Conservation (phyloP, 2,797 vertebrate species). For the Cirrhinus molitorella region DNA sequence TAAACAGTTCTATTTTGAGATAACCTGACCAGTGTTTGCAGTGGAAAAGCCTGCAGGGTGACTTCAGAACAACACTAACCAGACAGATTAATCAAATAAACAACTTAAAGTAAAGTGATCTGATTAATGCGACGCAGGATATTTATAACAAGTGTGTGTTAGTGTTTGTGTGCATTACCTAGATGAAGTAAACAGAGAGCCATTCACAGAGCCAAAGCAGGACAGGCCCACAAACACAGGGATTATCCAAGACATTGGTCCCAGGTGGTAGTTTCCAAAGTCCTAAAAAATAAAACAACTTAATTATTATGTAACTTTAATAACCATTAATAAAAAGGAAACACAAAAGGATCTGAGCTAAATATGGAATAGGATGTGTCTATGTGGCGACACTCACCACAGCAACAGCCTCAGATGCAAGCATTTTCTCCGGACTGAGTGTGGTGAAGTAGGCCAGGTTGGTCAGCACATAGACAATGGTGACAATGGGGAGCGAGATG, state of each 20-base stretch:
- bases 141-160: slow-evolving; percentile 14
- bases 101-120: slow-evolving; percentile 25
- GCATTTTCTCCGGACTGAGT: slow-evolving; percentile 85
- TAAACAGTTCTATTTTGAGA: background rate
- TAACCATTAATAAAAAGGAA: background rate
- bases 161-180: slow-evolving; percentile 77
- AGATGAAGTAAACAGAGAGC: slow-evolving; percentile 96
- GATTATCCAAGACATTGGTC: slow-evolving; percentile 96
- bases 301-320: background rate
- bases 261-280: slow-evolving; percentile 92
- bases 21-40: background rate
- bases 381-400: slow-evolving; percentile 80
- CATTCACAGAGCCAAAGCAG: slow-evolving; percentile 97
- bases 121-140: slow-evolving; percentile 10
- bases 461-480: slow-evolving; percentile 93
- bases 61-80: slow-evolving; percentile 5
- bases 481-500: slow-evolving; percentile 96
- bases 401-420: slow-evolving; percentile 90
- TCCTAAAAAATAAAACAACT: slow-evolving; percentile 76
- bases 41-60: slow-evolving; percentile 38
- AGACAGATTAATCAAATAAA: slow-evolving; percentile 36
- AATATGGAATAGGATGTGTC: background rate
- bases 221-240: slow-evolving; percentile 96
- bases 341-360: background rate
- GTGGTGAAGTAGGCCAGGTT: slow-evolving; percentile 99